Base-by-base conservation (phyloP, 2,888 invertebrate species). In the Pharmacophagus antenor region DNA sequence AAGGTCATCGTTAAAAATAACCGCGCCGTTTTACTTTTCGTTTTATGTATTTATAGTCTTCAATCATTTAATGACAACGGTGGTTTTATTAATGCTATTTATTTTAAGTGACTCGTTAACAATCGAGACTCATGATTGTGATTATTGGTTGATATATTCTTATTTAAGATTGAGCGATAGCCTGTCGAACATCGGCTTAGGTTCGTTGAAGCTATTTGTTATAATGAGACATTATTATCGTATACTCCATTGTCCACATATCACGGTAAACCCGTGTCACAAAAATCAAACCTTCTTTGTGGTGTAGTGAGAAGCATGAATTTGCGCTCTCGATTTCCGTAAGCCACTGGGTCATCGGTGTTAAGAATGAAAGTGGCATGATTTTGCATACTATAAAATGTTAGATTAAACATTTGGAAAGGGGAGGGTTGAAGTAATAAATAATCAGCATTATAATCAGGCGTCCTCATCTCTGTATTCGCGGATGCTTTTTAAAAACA, bases 381-480 rank as follows among this genome's bases (percentile, higher is more conserved):
- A 21, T 51, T 31, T 51, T 17, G 46, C 31, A 10, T 22, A 51
- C 37, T 61, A 56, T 61, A 56, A 61, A 61, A 61, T 47, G 41
- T 61, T 61, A 56, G 56, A 53, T 47, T 51, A 53, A 56, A 47
- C 53, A 25, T 41, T 37, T 27, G 53, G 48, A 47, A 48, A 44
- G 41, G 21, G 42, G 58, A 62, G 58, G 65, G 52, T 51, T 59
- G 61, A 58, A 52, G 56, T 41, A 65, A 63, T 65, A 76, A 75
- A 67, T 70, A 66, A 67, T 68, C 65, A 72, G 74, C 71, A 72
- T 71, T 67, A 73, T 72, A 81, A 87, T 88, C 87, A 65, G 63
- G 65, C 82, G 85, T 84, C 87, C 86, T 79, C 77, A 88, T 88
- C 88, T 88, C 75, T 31, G 61, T 27, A 22, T 57, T 51, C 31